Percentiles rank a stretch among this genome's conserved stretches.
Conservation (phyloP, 2,797 vertebrate genomes). For the Fistularia tabacaria region DNA sequence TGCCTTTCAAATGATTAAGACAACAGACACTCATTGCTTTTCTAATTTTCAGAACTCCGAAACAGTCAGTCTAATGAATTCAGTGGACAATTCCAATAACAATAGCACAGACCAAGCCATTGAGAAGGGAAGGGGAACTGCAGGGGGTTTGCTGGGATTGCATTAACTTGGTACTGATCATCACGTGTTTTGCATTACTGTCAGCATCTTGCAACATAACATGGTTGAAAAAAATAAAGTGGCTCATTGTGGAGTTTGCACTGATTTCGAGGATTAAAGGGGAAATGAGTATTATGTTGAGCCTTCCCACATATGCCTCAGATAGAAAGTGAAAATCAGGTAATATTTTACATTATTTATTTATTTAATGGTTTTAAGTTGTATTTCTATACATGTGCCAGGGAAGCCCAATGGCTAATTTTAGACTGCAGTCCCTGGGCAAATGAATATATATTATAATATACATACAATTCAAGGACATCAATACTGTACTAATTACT, state of each 20-base stretch:
- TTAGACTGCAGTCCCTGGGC: no score
- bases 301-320: slow-evolving; percentile 35
- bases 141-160: slow-evolving; percentile 75
- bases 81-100: slow-evolving; percentile 16
- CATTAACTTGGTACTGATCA: slow-evolving; percentile 66
- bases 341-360: neutral
- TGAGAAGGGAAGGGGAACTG: slow-evolving; percentile 75
- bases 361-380: no score
- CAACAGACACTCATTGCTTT: no score
- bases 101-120: slow-evolving; percentile 18
- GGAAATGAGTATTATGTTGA: slow-evolving; percentile 50
- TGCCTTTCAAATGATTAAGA: no score
- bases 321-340: slow-evolving; percentile 35
- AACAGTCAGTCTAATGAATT: no score
- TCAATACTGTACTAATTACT: no score
- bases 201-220: slow-evolving; percentile 73
- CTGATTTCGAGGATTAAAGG: slow-evolving; percentile 62
- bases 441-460: no score
- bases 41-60: no score
- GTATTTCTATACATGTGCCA: no score
- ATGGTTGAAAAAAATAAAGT: slow-evolving; percentile 40
- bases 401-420: no score
- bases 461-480: no score
- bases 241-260: slow-evolving; percentile 37
- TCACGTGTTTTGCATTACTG: slow-evolving; percentile 74